These are phyloP conservation scores for Nysson spinosus DNA, from an alignment of 2,888 invertebrate species.

Conservation along the genomic window DNA sequence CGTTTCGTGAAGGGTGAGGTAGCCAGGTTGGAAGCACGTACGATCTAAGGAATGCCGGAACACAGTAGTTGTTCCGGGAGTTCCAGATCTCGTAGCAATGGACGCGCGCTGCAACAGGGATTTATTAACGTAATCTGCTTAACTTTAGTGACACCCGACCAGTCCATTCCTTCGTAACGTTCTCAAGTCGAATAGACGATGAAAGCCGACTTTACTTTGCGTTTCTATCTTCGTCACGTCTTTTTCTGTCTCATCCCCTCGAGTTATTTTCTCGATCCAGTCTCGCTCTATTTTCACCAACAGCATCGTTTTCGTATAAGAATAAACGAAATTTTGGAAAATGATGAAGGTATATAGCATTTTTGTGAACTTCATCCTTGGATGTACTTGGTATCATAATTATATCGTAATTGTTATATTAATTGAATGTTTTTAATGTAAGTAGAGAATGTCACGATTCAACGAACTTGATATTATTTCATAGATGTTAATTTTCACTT, in stretches of 20 bases:
- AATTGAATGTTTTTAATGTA: no score
- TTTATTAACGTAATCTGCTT: conserved; percentile 73
- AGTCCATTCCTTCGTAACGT: conserved; percentile 39
- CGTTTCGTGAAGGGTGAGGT: conserved; percentile 32
- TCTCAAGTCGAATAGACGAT: conserved; percentile 44
- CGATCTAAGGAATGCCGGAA: conserved; percentile 59
- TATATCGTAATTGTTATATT: no score
- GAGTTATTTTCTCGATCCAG: conserved; percentile 25
- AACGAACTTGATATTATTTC: no score
- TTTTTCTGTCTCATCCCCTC: conserved; percentile 18
- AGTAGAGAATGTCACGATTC: no score
- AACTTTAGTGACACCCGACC: conserved; percentile 59
- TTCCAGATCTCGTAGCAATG: conserved; percentile 61
- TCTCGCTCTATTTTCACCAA: no score
- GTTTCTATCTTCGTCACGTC: conserved; percentile 11
- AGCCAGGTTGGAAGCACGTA: conserved; percentile 57
- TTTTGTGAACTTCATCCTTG: no score
- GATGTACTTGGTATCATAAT: no score
- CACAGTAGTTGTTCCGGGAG: conserved; percentile 42
- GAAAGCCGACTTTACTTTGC: conserved; percentile 43
- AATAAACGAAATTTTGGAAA: no score
- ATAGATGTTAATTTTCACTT: no score
- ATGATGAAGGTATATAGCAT: no score
- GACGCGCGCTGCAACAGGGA: conserved; percentile 61
- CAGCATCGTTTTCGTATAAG: no score